Percentiles rank a stretch among this genome's conserved stretches.
phyloP scores from a whole-genome alignment of 2,797 vertebrate genomes.

The Gymnopithys bicolor region DNA sequence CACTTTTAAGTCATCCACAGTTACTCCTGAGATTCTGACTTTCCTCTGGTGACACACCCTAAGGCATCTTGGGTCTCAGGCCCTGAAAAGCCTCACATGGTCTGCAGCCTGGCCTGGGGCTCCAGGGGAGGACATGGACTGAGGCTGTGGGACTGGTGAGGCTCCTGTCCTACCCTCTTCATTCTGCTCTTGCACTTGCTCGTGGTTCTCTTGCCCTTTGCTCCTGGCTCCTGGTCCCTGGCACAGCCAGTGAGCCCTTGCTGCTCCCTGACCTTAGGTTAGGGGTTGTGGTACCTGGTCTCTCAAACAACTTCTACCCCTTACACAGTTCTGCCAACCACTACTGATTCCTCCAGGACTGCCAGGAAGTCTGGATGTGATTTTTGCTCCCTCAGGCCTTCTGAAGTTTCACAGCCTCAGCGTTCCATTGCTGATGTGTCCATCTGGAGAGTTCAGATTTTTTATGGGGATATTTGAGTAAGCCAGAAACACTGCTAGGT shows the following conservation, averaged over 20 bases:
- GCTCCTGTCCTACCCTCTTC: not conserved
- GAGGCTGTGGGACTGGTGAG: not conserved
- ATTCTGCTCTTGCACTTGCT: rapidly evolving
- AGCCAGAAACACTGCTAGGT: not conserved
- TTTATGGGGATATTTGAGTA: not conserved
- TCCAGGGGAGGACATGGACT: not conserved
- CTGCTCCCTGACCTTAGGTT: not conserved
- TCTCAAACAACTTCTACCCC: not conserved
- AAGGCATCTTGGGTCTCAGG: not conserved
- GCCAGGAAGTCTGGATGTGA: not conserved
- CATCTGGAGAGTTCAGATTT: not conserved
- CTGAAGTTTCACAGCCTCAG: not conserved
- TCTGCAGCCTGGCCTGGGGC: not conserved
- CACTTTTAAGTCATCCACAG: not conserved
- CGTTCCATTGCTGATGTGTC: not conserved
- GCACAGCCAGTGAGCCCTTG: not conserved
- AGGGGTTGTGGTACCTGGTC: not conserved
- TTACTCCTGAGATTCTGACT: not conserved
- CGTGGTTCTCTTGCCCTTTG: not conserved
- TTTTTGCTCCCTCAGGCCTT: not conserved
- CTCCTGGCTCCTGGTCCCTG: not conserved
- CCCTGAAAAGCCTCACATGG: not conserved
- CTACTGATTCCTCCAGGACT: not conserved
- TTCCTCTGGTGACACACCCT: not conserved
- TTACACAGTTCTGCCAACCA: not conserved